A percentile compares a stretch with the other conserved stretches of the same genome.
Conservation (phyloP, 2,113 vertebrate species). For the Lucifuga dentata region DNA sequence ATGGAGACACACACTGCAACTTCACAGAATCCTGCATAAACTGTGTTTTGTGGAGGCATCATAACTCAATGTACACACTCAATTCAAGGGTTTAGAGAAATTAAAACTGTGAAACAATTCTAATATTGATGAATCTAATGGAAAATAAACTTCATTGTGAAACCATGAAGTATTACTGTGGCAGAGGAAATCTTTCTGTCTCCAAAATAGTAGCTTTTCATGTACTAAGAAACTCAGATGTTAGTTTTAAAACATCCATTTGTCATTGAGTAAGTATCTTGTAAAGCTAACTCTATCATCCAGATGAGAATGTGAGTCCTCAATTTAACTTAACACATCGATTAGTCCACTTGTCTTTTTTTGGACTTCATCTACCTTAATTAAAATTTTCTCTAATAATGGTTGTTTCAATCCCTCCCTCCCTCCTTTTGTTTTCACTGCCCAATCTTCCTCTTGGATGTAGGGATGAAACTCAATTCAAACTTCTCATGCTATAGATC, state of each 20-base stretch:
- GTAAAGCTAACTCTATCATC: neutral
- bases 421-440: conserved; percentile 19
- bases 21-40: neutral
- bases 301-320: neutral
- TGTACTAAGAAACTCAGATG: too few relatives aligned
- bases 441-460: conserved; percentile 68
- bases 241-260: too few relatives aligned
- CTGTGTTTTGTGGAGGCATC: neutral
- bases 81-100: neutral
- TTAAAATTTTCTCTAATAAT: too few relatives aligned
- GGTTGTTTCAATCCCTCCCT: neutral
- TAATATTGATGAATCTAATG: too few relatives aligned
- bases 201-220: too few relatives aligned
- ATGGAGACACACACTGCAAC: neutral
- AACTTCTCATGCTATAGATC: conserved; percentile 46
- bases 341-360: neutral
- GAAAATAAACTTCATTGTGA: too few relatives aligned
- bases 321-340: neutral
- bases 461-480: too few relatives aligned
- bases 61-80: neutral
- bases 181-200: too few relatives aligned
- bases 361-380: neutral
- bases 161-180: too few relatives aligned
- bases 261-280: too few relatives aligned
- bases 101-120: neutral